Evolutionary conservation across 2,888 invertebrate genomes (phyloP), one percentile per base, ranked within the genome.

Genomic region (Agonopterix heracliana): DNA sequence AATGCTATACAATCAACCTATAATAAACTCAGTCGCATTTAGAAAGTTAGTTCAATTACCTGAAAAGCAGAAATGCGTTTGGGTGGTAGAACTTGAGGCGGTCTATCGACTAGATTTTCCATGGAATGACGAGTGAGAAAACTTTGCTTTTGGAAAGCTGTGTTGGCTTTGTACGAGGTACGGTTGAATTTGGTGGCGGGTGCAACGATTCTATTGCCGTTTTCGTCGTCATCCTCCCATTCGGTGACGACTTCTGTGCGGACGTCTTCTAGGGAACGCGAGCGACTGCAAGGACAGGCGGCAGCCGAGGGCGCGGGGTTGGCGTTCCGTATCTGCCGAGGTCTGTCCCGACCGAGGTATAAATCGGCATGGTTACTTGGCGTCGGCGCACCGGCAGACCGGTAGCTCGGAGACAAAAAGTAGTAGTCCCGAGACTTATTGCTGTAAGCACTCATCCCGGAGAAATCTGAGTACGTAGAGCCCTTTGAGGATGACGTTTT

Each of bases 211-310:
- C 90, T 81, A 61, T 92, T 92, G 41, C 92, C 92, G 61, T 92
- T 92, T 63, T 91, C 90, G 52, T 92, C 91, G 53, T 90, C 90
- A 56, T 90, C 91, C 56, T 92, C 91, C 92, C 92, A 92, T 54
- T 88, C 86, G n/a, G 87, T 87, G 64, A 91, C 90, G 44, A 92
- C 87, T 52, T 93, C 92, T 14, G 91, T 90, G 44, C 93, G 89
- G 10, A 94, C 92, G 66, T 94, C 94, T 64, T 94, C 94, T 75
- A 94, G 86, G 2, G 94, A 94, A 49, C 92, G 90, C 11, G 94
- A 93, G 44, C 93, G 89, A 45, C 88, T 89, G 69, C 92, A 92
- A 14, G 92, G 91, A 62, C 93, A 92, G 2, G 90, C 83, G 9
- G 86, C 77, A 36, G 82, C 67, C 10, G 79, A 67, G 11, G 66